A percentile compares a stretch with the other conserved stretches of the same genome.
These are phyloP conservation scores for Antedon mediterranea DNA, from an alignment of 53 echinoderm and acorn worm species.

Conservation along the genomic window DNA sequence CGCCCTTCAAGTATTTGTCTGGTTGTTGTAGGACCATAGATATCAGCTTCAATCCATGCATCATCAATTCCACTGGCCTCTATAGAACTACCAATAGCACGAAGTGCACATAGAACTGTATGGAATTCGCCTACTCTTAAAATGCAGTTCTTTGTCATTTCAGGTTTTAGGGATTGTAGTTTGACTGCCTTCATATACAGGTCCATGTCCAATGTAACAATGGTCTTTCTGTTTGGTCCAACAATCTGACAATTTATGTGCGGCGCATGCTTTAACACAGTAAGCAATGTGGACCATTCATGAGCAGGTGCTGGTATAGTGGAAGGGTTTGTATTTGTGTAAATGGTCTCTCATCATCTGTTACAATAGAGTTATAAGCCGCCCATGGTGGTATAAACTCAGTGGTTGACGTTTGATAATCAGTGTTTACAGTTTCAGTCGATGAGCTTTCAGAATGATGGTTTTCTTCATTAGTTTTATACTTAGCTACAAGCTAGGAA, in stretches of 20 bases:
- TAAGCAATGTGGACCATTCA: too few species aligned
- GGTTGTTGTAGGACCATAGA: slow-evolving; percentile 17
- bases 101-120: slow-evolving; percentile 15
- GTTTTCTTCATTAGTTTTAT: too few species aligned
- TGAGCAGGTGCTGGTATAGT: too few species aligned
- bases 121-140: slow-evolving; percentile 26
- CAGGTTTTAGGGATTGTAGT: slow-evolving; percentile 12
- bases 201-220: slow-evolving; percentile 35
- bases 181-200: slow-evolving; percentile 30
- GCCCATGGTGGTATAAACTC: too few species aligned
- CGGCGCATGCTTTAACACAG: slow-evolving; percentile 1
- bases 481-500: too few species aligned
- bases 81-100: slow-evolving; percentile 19
- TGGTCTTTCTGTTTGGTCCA: background rate
- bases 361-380: too few species aligned
- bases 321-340: too few species aligned
- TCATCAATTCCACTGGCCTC: slow-evolving; percentile 27
- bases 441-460: too few species aligned
- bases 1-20: slow-evolving; percentile 29
- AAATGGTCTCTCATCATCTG: too few species aligned
- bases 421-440: too few species aligned
- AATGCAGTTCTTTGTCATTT: slow-evolving; percentile 23
- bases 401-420: too few species aligned
- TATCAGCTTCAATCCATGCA: slow-evolving; percentile 21
- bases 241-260: slow-evolving; percentile 7